Evolutionary conservation across 2,113 vertebrate genomes (phyloP), one percentile per base, ranked within the genome.

Genomic region (Clarias batrachus): DNA sequence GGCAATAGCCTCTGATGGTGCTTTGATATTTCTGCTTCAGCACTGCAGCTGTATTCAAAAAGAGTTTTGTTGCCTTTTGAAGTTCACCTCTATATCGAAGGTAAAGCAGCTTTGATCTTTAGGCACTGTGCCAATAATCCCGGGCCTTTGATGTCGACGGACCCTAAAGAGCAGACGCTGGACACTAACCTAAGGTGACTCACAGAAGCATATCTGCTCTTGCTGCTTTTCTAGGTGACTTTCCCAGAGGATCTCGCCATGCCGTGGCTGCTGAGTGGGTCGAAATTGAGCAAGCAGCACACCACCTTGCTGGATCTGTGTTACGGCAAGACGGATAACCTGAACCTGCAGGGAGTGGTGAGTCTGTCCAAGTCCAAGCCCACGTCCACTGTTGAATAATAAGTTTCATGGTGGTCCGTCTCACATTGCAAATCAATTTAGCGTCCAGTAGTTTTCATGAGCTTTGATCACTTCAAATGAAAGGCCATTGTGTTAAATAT

Each of bases 251-350:
- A 91, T 62, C 84, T 93, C 85, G 78, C 88, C n/a, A 85, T 88
- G 76, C 88, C 88, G 9, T 93, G 92, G 86, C 27, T 93, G 74
- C 87, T 93, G 62, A 86, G 84, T 83, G 88, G 84, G 83, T 89
- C 89, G 86, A 84, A 90, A 83, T 71, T 93, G 12, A 86, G 60
- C 85, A 92, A 88, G 89, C 87, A 89, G 59, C 66, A 90, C 79
- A 74, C 92, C 76, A 92, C 62, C 63, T 86, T 93, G 88, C 78
- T 94, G 80, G 89, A 93, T 86, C 74, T 93, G 78, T 92, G 90
- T 89, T 92, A 86, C 87, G 86, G 82, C 83, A 88, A 90, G 86
- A 92, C 89, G 85, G 88, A 93, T 89, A 92, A 91, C 89, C 82
- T 92, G 76, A 92, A 91, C 71, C 90, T 92, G 85, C 91, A 92